Evolutionary conservation across 2,113 vertebrate species (phyloP).

Genomic region (Alethe castanea): DNA sequence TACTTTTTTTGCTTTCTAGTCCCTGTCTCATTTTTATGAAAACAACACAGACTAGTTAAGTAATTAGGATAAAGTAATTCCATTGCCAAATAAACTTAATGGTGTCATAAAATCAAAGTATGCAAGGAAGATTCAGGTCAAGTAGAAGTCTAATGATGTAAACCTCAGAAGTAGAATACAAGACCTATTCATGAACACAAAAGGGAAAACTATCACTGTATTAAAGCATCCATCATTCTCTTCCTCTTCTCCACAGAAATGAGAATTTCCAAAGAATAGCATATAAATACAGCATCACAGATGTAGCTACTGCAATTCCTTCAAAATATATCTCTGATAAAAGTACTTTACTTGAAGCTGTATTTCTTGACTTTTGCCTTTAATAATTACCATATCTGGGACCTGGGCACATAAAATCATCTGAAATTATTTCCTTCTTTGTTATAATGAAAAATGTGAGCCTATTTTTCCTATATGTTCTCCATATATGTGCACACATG

Average conservation of each 20-base stretch:
- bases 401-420: neutral
- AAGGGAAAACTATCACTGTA: neutral
- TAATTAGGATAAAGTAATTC: neutral
- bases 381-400: neutral
- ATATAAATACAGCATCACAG: neutral
- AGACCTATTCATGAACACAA: neutral
- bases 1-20: neutral
- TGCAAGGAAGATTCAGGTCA: neutral
- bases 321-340: neutral
- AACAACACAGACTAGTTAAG: neutral
- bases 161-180: neutral
- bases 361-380: neutral
- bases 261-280: neutral
- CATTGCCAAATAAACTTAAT: neutral
- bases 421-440: neutral
- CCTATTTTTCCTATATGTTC: fast-evolving
- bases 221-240: neutral
- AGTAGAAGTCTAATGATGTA: neutral
- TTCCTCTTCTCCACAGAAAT: neutral
- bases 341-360: neutral
- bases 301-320: neutral
- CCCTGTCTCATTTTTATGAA: neutral
- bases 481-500: fast-evolving
- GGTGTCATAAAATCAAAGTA: neutral
- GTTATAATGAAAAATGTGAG: neutral